A percentile compares a stretch with the other conserved stretches of the same genome.
These are phyloP conservation scores for Coregonus clupeaformis DNA, from an alignment of 2,113 vertebrate genomes.

Conservation along the genomic window DNA sequence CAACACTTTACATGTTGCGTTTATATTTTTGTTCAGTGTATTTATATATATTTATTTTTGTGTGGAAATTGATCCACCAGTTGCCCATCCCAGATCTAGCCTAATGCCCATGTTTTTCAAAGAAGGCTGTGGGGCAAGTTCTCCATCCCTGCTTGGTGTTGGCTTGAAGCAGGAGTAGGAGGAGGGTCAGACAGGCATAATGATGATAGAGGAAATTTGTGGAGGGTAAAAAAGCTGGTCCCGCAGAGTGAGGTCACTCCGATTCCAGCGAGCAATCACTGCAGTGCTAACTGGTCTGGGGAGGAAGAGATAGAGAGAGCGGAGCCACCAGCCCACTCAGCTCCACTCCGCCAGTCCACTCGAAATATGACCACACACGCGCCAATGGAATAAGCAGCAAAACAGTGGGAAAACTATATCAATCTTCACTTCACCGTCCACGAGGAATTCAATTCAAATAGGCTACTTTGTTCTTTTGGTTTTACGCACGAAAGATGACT, in stretches of 20 bases:
- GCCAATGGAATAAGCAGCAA: slow-evolving; percentile 11
- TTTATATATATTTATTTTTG: too few species aligned
- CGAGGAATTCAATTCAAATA: background rate
- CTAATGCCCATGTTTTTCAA: too few species aligned
- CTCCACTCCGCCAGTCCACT: slow-evolving; percentile 6
- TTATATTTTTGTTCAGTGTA: too few species aligned
- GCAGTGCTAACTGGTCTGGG: slow-evolving; percentile 13
- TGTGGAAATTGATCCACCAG: too few species aligned
- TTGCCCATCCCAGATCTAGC: too few species aligned
- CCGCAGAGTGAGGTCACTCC: slow-evolving; percentile 53
- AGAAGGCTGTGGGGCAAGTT: too few species aligned
- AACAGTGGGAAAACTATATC: background rate
- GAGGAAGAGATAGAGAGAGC: slow-evolving; percentile 5
- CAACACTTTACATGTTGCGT: too few species aligned
- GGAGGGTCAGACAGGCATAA: slow-evolving; percentile 26
- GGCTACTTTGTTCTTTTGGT: background rate
- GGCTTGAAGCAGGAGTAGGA: background rate
- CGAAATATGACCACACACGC: slow-evolving; percentile 21
- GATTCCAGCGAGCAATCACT: slow-evolving; percentile 39
- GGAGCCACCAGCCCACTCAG: slow-evolving; percentile 9
- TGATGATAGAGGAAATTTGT: slow-evolving; percentile 5
- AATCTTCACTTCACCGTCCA: background rate
- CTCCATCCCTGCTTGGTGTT: too few species aligned
- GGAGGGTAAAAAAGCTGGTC: slow-evolving; percentile 32
- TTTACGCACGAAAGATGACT: background rate